Evolutionary conservation across 1,140 invertebrate species (phyloP).

Genomic region (Eumaeus atala): DNA sequence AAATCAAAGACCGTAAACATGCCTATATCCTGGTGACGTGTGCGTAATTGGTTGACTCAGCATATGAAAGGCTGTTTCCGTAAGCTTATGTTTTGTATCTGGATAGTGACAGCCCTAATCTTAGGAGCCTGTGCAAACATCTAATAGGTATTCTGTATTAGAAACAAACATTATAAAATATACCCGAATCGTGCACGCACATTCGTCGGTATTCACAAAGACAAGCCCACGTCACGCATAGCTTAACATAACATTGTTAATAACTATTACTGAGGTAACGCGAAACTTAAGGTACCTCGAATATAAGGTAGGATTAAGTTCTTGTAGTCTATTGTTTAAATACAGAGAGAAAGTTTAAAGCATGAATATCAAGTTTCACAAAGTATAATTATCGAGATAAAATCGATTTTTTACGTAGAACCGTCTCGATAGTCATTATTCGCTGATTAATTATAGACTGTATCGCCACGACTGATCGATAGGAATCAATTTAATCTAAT

Average conservation of each 20-base stretch:
- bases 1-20: too few species aligned
- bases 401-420: neutral
- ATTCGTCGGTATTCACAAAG: conserved; percentile 48
- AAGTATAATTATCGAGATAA: conserved; percentile 4
- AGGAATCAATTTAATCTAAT: conserved; percentile 73
- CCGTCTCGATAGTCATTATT: conserved; percentile 48
- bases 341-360: conserved; percentile 22
- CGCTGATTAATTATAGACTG: conserved; percentile 63
- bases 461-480: conserved; percentile 55
- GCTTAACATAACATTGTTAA: conserved; percentile 53
- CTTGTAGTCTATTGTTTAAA: neutral
- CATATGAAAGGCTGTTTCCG: too few species aligned
- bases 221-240: conserved; percentile 29
- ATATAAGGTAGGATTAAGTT: neutral
- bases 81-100: too few species aligned
- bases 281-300: conserved; percentile 22
- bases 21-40: too few species aligned
- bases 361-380: conserved; percentile 25
- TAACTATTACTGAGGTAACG: conserved; percentile 31
- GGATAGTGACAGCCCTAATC: too few species aligned
- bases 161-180: too few species aligned
- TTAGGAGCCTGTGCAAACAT: too few species aligned
- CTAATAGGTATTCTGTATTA: too few species aligned
- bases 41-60: too few species aligned
- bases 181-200: neutral